These are phyloP conservation scores for Coecobrya sp. DNA, from an alignment of 2,888 invertebrate species.

Conservation along the genomic window DNA sequence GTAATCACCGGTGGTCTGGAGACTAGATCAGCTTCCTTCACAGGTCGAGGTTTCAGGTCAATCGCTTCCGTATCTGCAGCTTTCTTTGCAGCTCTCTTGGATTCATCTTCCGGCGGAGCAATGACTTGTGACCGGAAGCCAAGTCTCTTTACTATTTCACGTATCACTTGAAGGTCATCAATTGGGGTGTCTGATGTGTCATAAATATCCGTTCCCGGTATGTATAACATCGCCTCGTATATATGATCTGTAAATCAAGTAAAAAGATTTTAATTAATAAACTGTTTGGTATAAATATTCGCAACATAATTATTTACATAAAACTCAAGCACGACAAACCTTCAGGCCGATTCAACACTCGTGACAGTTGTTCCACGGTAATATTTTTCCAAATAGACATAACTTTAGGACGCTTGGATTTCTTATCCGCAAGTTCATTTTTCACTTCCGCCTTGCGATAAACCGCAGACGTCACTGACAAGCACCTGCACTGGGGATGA, in stretches of 20 bases:
- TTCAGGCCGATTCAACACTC: conserved; percentile 90
- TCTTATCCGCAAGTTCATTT: conserved; percentile 64
- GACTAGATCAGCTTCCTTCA: conserved; percentile 89
- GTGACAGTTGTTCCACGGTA: conserved; percentile 93
- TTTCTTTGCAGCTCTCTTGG: conserved; percentile 87
- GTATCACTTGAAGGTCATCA: conserved; percentile 90
- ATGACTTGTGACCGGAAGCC: conserved; percentile 91
- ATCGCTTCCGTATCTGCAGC: conserved; percentile 88
- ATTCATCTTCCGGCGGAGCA: conserved; percentile 88
- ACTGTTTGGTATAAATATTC: no score
- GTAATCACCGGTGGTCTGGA: conserved; percentile 97
- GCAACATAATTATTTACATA: no score
- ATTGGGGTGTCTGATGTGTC: conserved; percentile 90
- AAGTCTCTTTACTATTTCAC: conserved; percentile 91
- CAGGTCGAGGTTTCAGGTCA: conserved; percentile 87
- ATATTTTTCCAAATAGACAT: conserved; percentile 94
- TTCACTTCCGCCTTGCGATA: not conserved
- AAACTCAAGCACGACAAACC: conserved; percentile 88
- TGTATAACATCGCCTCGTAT: conserved; percentile 91
- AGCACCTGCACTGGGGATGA: conserved; percentile 30
- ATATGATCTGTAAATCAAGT: conserved; percentile 90
- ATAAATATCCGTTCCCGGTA: conserved; percentile 90
- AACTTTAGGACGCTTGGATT: conserved; percentile 87
- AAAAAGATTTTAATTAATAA: not conserved
- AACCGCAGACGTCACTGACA: not conserved